Percentiles rank a stretch among this genome's conserved stretches.
These are phyloP conservation scores for Cyphomyrus plagiostoma DNA, from an alignment of 2,113 vertebrate species.

Conservation along the genomic window DNA sequence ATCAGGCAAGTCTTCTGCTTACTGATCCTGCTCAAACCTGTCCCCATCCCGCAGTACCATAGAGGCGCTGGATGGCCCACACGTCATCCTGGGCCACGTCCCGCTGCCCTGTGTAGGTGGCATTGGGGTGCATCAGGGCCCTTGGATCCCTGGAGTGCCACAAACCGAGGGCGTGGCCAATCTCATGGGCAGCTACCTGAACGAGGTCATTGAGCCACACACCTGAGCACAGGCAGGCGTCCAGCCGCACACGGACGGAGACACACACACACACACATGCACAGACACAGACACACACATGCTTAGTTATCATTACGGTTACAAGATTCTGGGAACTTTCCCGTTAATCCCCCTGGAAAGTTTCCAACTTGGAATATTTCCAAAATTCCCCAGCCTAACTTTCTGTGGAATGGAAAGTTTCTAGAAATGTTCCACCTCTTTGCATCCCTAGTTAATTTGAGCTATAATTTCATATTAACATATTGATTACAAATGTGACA, in stretches of 20 bases:
- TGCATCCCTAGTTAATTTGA: background rate
- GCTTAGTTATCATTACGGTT: background rate
- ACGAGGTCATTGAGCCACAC: conserved; percentile 75
- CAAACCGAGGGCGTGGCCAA: conserved; percentile 70
- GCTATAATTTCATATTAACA: background rate
- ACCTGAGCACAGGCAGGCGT: conserved; percentile 41
- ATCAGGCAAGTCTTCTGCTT: background rate
- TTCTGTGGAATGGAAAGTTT: background rate
- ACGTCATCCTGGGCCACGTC: conserved; percentile 67
- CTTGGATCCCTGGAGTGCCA: conserved; percentile 66
- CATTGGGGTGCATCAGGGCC: conserved; percentile 73
- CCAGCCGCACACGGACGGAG: background rate
- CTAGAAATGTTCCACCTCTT: background rate
- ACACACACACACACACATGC: background rate
- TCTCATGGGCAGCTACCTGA: conserved; percentile 73
- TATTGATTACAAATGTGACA: background rate
- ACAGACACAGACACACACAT: background rate
- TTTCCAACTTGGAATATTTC: background rate
- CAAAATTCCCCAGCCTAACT: background rate
- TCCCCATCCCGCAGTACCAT: conserved; percentile 44
- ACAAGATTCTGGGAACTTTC: no score
- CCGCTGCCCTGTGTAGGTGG: conserved; percentile 68
- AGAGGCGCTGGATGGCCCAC: conserved; percentile 71
- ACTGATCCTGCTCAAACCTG: background rate
- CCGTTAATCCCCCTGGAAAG: background rate